Evolutionary conservation across 2,113 vertebrate genomes (phyloP), one percentile per base, ranked within the genome.

Genomic region (Cyprinodon tularosa): DNA sequence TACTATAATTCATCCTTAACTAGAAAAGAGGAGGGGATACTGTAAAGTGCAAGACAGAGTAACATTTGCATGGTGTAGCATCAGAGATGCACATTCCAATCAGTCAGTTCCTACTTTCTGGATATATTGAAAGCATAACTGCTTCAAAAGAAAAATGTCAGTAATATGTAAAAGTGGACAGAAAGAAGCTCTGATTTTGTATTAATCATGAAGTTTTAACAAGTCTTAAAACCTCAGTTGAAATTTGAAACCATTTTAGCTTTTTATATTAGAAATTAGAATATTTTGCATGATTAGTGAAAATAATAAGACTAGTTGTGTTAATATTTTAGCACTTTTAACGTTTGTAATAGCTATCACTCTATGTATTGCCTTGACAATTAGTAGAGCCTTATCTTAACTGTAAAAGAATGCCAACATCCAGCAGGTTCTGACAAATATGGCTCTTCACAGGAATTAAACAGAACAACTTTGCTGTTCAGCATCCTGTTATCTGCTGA

Each of bases 1-100:
- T 89, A 92, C 87, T 87, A 93, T 93, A 92, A 94, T 94, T 94
- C 76, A 92, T 93, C 88, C 87, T 89, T 91, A 94, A 92, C 91
- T 86, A 90, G 85, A 87, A 87, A 66, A 85, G 89, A 88, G 81
- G 92, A 92, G 85, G 66, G 64, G 84, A 81, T 77, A 68, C 78
- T 80, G 73, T 77, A 53, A 85, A 83, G 80, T 69, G 78, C 80
- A 74, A 85, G 78, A 78, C 80, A 76, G 86, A 83, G 81, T 69
- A 17, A 68, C 37, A 50, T 22, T 70, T 17, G 40, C 40, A 22
- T 22, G 38, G 50, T n/a, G 59, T 42, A 7, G 50, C 40, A 13
- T 39, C 44, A 57, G 17, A 57, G 7, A 57, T 57, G 50, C 2
- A 57, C 17, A 8, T 57, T 57, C 17, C 20, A 57, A 20, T n/a